Evolutionary conservation across 1,140 invertebrate genomes (phyloP), one percentile per base, ranked within the genome.

Genomic region (Cydia pomonella): DNA sequence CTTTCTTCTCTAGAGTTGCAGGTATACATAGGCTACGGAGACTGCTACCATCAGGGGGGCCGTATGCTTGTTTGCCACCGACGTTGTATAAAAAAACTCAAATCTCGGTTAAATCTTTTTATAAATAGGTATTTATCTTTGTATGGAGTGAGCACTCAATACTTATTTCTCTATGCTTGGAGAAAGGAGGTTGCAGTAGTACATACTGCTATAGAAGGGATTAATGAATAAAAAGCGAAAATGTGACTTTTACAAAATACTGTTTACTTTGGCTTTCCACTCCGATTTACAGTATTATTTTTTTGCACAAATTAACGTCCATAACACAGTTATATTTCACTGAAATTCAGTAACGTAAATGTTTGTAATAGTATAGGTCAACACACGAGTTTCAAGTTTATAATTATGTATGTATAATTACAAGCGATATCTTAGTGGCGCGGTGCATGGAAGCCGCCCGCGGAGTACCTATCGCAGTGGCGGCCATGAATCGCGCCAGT

Each of bases 211-310:
- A 38, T 0, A 21, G 21, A 69, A 69, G 13, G 64, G 64, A 23
- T 69, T 62, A n/a, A 18, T 72, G 10, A 72, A 72, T 44, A 50
- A 72, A 72, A 72, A 44, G 6, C 29, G n/a, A 80, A 87, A 85
- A 85, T 16, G 77, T 59, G 41, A 13, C 18, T 66, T 82, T 80
- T 92, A 90, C 85, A 92, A 92, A 92, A 91, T 91, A 92, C 91
- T 91, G 91, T 91, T 92, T 92, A 91, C 89, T 92, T 92, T 92
- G 91, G 91, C 89, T 92, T 90, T 87, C 80, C 87, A 90, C 84
- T 91, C 91, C 84, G 85, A 91, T 91, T 90, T 89, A 91, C 91
- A 92, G 91, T 91, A 92, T 91, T 92, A 80, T 84, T 77, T 81
- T 38, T 87, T 88, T 90, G 86, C 88, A 88, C 84, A 90, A 90